These are phyloP conservation scores for Morpho deidamia DNA, from an alignment of 2,888 invertebrate species.

Conservation along the genomic window DNA sequence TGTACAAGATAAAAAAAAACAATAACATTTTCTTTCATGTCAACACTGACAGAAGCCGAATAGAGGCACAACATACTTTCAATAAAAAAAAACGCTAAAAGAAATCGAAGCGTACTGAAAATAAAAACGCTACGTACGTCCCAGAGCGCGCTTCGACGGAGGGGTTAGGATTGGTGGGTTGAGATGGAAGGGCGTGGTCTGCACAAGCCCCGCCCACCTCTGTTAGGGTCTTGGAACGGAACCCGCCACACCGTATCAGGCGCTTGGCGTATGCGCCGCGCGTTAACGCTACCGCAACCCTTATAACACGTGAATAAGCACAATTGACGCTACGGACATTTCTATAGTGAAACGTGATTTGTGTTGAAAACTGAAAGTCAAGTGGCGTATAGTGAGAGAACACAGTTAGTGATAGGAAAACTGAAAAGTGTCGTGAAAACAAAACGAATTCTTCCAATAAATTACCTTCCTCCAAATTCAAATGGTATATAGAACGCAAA, in stretches of 20 bases:
- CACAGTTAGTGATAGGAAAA: not conserved
- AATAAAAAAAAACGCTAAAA: conserved; percentile 37
- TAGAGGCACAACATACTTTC: conserved; percentile 46
- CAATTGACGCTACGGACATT: conserved; percentile 4
- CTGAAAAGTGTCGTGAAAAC: conserved; percentile 6
- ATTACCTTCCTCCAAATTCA: not conserved
- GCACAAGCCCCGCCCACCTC: conserved; percentile 53
- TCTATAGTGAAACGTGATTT: not conserved
- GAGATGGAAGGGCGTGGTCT: conserved; percentile 53
- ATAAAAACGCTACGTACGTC: conserved; percentile 69
- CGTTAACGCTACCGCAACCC: conserved; percentile 25
- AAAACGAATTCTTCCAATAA: not conserved
- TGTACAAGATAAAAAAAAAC: conserved; percentile 8
- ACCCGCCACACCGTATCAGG: conserved; percentile 67
- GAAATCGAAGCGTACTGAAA: conserved; percentile 51
- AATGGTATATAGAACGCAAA: too few species aligned
- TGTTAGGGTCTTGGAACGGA: conserved; percentile 53
- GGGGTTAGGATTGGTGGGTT: conserved; percentile 44
- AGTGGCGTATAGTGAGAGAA: conserved; percentile 8
- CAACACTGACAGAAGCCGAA: conserved; percentile 51
- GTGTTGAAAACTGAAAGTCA: not conserved
- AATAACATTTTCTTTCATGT: conserved; percentile 29
- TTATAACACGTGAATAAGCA: conserved; percentile 43
- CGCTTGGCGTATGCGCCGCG: conserved; percentile 73
- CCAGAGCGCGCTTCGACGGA: conserved; percentile 63